Evolutionary conservation across 2,797 vertebrate genomes (phyloP).

Genomic region (Crocodylus rhombifer): DNA sequence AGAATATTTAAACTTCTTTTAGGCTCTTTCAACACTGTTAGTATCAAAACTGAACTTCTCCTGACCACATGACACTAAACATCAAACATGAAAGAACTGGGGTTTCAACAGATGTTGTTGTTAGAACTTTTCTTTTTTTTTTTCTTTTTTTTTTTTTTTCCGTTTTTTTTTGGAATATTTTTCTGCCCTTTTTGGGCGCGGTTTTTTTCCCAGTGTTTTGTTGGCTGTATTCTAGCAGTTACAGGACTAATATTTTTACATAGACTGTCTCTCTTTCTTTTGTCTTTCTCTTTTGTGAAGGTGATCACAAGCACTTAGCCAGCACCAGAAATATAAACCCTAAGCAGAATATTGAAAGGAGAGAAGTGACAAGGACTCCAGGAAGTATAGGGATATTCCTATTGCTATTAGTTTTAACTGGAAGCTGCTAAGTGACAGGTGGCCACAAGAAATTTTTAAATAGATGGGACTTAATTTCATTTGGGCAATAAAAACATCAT

Average conservation of each 20-base stretch:
- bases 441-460: background rate
- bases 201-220: too few species aligned
- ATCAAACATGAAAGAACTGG: background rate
- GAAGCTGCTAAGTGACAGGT: background rate
- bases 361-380: background rate
- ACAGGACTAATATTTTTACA: background rate
- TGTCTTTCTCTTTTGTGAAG: background rate
- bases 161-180: too few species aligned
- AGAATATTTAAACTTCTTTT: background rate
- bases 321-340: background rate
- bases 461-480: background rate
- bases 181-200: too few species aligned
- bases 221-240: background rate
- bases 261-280: background rate
- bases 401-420: background rate
- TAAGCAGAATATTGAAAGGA: background rate
- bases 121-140: fast-evolving
- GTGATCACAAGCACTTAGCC: background rate
- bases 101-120: background rate
- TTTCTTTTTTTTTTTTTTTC: too few species aligned
- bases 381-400: conserved; percentile 13
- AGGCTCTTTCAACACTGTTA: background rate
- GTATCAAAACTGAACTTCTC: background rate
- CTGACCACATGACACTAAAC: background rate
- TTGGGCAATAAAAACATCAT: background rate